A percentile compares a stretch with the other conserved stretches of the same genome.
Conservation (phyloP, 2,888 invertebrate species). For the Aphidoletes aphidimyza region DNA sequence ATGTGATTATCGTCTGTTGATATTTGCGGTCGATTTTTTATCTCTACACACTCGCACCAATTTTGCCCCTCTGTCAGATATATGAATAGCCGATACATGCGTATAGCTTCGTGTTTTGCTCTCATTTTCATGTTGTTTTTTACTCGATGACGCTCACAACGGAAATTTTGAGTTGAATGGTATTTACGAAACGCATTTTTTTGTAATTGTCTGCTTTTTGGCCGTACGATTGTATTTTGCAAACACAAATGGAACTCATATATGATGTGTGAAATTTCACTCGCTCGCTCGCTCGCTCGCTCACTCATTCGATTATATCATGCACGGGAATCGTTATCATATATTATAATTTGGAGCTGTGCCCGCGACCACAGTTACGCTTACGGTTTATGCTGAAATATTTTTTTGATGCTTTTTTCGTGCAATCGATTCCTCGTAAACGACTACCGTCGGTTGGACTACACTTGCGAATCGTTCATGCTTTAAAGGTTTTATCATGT, state of each 20-base stretch:
- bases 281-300: not conserved
- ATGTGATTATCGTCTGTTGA: conserved; percentile 1
- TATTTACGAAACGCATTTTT: not conserved
- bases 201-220: not conserved
- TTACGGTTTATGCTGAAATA: too few relatives aligned
- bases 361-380: too few relatives aligned
- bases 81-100: not conserved
- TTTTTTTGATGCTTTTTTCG: too few relatives aligned
- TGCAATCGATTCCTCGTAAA: too few relatives aligned
- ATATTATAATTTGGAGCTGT: too few relatives aligned
- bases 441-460: too few relatives aligned
- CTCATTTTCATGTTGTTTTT: conserved; percentile 16
- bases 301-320: too few relatives aligned
- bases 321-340: too few relatives aligned
- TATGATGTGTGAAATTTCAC: conserved; percentile 8
- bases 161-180: conserved; percentile 9
- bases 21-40: not conserved
- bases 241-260: not conserved
- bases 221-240: not conserved
- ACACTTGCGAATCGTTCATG: too few relatives aligned
- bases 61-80: not conserved
- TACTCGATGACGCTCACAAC: not conserved
- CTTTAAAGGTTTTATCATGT: too few relatives aligned
- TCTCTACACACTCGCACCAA: not conserved
- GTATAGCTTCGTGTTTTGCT: not conserved